Percentiles rank a stretch among this genome's conserved stretches.
phyloP scores from a whole-genome alignment of 2,888 invertebrate genomes.

The Ormyrus labotus region DNA sequence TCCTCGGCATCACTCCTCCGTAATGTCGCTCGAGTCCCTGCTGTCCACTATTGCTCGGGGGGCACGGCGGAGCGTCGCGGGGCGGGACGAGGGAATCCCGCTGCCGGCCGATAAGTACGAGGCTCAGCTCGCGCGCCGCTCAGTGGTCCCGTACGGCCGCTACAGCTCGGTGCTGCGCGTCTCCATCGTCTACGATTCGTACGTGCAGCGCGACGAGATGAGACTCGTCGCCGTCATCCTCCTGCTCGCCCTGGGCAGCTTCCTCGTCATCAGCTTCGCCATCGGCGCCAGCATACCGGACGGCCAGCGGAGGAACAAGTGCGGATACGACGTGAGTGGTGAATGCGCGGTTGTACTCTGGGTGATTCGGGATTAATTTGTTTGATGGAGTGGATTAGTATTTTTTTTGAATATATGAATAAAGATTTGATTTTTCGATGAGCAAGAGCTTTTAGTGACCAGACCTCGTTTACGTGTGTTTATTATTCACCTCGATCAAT shows the following conservation, averaged over 20 bases:
- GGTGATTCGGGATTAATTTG: neutral
- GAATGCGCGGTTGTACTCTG: neutral
- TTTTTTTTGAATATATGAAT: neutral
- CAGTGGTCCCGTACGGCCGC: constrained; percentile 34
- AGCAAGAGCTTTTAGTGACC: no score
- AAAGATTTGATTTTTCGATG: neutral
- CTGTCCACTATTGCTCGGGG: no score
- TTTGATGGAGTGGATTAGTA: no score
- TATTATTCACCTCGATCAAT: no score
- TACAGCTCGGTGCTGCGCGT: constrained; percentile 8
- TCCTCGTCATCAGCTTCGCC: constrained; percentile 11
- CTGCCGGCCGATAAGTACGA: constrained; percentile 2
- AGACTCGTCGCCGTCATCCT: neutral
- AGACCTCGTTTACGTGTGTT: no score
- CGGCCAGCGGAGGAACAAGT: constrained; percentile 40
- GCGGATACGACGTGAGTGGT: constrained; percentile 64
- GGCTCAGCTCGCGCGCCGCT: neutral
- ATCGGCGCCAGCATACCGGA: constrained; percentile 54
- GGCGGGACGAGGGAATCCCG: no score
- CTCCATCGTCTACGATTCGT: neutral
- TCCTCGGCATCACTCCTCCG: no score
- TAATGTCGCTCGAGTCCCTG: no score
- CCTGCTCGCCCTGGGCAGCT: constrained; percentile 19
- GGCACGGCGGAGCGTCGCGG: no score
- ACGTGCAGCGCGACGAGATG: constrained; percentile 1